Percentiles rank a stretch among this genome's conserved stretches.
Conservation (phyloP, 2,113 vertebrate species). For the Laticauda laticaudata region DNA sequence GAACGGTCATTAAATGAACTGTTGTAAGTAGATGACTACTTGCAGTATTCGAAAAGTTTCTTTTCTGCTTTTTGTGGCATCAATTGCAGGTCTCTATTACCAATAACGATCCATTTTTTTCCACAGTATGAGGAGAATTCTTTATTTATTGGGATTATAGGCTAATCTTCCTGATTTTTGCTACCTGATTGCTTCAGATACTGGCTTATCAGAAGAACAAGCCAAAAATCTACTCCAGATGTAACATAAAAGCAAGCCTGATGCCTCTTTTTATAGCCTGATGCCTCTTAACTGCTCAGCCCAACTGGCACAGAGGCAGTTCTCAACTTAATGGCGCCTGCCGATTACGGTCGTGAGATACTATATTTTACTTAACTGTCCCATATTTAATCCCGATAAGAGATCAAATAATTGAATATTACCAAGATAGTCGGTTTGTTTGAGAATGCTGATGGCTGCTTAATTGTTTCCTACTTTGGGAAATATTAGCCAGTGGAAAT, state of each 20-base stretch:
- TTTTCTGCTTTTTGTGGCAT: neutral
- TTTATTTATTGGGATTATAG: neutral
- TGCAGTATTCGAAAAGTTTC: neutral
- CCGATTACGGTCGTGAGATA: neutral
- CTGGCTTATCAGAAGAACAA: neutral
- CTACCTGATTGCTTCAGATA: neutral
- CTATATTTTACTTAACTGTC: neutral
- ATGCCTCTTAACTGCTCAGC: too few relatives aligned
- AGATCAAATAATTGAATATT: neutral
- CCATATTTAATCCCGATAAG: neutral
- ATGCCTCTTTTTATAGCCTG: too few relatives aligned
- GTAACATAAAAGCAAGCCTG: neutral
- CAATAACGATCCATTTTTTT: neutral
- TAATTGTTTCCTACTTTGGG: rapidly evolving
- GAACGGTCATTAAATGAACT: too few relatives aligned
- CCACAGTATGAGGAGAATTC: neutral
- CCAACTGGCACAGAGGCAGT: too few relatives aligned
- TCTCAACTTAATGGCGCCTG: too few relatives aligned
- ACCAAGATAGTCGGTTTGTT: neutral
- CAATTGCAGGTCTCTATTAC: neutral
- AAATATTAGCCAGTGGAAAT: neutral
- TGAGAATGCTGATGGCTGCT: rapidly evolving
- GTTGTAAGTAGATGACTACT: too few relatives aligned
- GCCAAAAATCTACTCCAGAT: neutral
- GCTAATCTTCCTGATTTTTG: neutral